Conservation (phyloP, 2,113 vertebrate species). For the Mustela lutreola region DNA sequence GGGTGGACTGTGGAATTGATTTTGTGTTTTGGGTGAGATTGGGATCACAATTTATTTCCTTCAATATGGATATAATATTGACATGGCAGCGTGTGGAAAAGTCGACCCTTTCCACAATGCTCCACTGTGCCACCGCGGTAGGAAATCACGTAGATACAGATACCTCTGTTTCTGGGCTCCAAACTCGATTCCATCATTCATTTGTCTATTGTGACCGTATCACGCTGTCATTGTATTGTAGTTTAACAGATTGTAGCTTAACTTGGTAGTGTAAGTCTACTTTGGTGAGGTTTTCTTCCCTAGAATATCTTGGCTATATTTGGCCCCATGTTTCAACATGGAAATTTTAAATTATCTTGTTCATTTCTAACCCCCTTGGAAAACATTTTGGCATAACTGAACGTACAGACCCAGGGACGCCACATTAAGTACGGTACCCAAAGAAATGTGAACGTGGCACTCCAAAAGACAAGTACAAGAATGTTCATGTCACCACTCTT, state of each 20-base stretch:
- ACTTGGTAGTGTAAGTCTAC: background rate
- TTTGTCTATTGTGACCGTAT: background rate
- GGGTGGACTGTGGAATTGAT: constrained; percentile 33
- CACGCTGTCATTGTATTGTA: background rate
- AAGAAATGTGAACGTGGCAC: background rate
- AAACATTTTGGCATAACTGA: background rate
- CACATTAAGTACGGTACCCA: background rate
- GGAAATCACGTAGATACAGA: background rate
- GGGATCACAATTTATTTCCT: background rate
- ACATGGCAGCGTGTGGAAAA: background rate
- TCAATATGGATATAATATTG: background rate
- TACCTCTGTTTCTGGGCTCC: background rate
- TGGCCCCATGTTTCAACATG: background rate
- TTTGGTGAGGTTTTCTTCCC: background rate
- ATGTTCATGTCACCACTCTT: background rate
- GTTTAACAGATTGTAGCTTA: background rate
- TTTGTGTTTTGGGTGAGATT: constrained; percentile 30
- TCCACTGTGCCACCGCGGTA: background rate
- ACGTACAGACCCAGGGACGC: background rate
- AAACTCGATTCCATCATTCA: background rate
- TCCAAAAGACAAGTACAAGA: background rate
- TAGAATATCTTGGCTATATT: background rate
- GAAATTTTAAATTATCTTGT: background rate
- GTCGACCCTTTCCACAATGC: background rate
- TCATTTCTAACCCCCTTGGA: background rate